Base-by-base conservation (phyloP, 2,888 invertebrate species). In the Coenonympha glycerion region DNA sequence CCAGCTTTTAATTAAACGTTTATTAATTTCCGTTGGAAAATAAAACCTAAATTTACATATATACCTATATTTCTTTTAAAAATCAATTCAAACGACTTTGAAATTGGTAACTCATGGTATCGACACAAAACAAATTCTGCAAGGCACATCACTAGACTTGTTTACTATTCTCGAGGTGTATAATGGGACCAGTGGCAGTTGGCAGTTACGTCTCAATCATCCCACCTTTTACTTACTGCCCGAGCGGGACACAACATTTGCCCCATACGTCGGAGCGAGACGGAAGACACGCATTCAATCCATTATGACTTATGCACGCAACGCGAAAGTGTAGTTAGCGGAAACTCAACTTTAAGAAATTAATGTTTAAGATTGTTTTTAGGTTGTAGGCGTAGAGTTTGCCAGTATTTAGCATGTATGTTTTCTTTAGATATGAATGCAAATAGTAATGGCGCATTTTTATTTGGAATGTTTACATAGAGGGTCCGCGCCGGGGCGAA, bases 361-460 rank as follows among this genome's bases (percentile, higher is more conserved):
- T 3, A 4, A 1, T 0, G 0, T 0, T 0, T 66, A 75, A 47
- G 55, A 70, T 70, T 49, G 49, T 39, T 9, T 63, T 66, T 72
- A 0, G 30, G 16, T 30, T 49, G 47, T 0, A 8, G 1, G 58
- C 58, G 62, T 51, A 65, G 63, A 78, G 70, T 64, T 63, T 57
- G 69, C 68, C 73, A 83, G 81, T 79, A 82, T 84, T 85, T 79
- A 80, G 77, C 84, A 79, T 82, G 85, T 87, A 87, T 85, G 87
- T 85, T 85, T 85, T 82, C 86, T 84, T 83, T 85, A 79, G 84
- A 85, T 87, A 86, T 86, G 83, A 87, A 87, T 87, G 85, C 84
- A 86, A 87, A 86, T 86, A 85, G 84, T 84, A 79, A 86, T 85
- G 86, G 87, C 83, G 84, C 75, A 82, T 85, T 85, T 87, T 86